Evolutionary conservation across 2,888 invertebrate genomes (phyloP).

Genomic region (Euzetes globulus): DNA sequence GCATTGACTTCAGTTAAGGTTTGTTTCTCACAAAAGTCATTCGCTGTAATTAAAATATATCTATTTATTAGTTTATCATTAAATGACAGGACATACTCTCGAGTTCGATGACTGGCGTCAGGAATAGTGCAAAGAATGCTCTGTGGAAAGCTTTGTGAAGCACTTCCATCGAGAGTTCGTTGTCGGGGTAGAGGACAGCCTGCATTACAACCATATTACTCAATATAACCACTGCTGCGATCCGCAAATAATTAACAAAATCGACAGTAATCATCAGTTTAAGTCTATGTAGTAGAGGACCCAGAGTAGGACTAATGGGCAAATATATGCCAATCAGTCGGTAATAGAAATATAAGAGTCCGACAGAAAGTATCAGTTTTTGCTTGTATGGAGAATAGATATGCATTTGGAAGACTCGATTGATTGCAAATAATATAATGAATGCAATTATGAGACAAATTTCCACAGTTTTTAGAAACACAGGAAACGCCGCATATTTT

Average conservation of each 20-base stretch:
- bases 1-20: not conserved
- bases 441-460: slow-evolving; percentile 43
- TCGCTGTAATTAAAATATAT: not conserved
- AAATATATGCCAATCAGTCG: slow-evolving; percentile 50
- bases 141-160: slow-evolving; percentile 47
- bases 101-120: slow-evolving; percentile 47
- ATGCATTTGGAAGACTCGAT: slow-evolving; percentile 44
- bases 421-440: slow-evolving; percentile 44
- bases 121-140: slow-evolving; percentile 49
- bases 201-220: slow-evolving; percentile 46
- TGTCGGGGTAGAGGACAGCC: slow-evolving; percentile 50
- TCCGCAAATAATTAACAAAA: slow-evolving; percentile 47
- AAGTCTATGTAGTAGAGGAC: slow-evolving; percentile 50
- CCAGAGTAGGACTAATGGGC: slow-evolving; percentile 49
- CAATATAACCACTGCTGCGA: slow-evolving; percentile 47
- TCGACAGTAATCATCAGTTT: slow-evolving; percentile 48
- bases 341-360: slow-evolving; percentile 51
- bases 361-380: slow-evolving; percentile 46
- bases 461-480: slow-evolving; percentile 43
- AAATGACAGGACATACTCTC: slow-evolving; percentile 1
- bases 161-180: slow-evolving; percentile 44
- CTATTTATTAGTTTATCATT: not conserved
- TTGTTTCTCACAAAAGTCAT: not conserved
- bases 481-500: slow-evolving; percentile 43
- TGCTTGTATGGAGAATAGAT: slow-evolving; percentile 44